These are phyloP conservation scores for Bimastos eiseni DNA, from an alignment of 2,888 invertebrate genomes.

Conservation along the genomic window DNA sequence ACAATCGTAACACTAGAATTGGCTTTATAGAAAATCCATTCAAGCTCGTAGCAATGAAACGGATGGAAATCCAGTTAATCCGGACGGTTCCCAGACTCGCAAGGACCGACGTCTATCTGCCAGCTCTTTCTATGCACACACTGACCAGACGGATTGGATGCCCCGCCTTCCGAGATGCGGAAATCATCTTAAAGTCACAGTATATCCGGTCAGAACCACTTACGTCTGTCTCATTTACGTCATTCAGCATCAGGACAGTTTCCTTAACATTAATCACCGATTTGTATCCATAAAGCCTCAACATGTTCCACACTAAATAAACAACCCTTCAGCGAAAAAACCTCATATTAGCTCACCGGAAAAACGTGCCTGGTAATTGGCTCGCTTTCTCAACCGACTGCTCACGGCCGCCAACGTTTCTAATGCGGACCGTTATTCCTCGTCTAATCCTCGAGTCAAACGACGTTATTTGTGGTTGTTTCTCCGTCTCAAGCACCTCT, in stretches of 20 bases:
- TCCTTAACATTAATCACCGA: background rate
- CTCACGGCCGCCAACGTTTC: background rate
- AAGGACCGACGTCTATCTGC: background rate
- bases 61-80: constrained; percentile 9
- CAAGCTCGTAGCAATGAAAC: too few species aligned
- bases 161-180: background rate
- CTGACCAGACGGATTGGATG: too few species aligned
- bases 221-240: background rate
- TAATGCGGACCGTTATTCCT: background rate
- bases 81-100: constrained; percentile 13
- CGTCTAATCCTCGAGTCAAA: background rate
- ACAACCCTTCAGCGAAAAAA: background rate
- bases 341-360: background rate
- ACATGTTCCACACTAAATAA: background rate
- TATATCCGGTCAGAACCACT: background rate
- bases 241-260: background rate
- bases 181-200: background rate
- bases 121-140: too few species aligned
- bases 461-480: background rate
- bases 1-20: background rate
- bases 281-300: background rate
- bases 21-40: background rate
- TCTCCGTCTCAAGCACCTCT: background rate
- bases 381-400: background rate
- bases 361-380: background rate